phyloP scores from a whole-genome alignment of 2,888 invertebrate genomes.

The Strigamia transsilvanica region DNA sequence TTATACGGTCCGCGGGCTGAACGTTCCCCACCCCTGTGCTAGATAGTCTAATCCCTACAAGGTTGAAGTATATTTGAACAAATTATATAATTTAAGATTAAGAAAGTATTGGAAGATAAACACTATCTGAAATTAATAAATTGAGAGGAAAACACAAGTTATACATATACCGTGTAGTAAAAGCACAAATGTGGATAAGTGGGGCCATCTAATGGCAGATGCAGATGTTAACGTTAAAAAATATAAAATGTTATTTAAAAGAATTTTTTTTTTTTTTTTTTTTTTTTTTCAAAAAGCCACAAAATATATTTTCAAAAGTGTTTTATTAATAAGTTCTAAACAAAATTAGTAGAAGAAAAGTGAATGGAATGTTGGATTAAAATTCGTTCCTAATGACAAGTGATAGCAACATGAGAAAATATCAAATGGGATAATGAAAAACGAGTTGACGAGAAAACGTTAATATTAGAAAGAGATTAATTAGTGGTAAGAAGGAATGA shows the following conservation, averaged over 20 bases:
- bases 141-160: too few species aligned
- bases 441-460: constrained; percentile 48
- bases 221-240: not conserved
- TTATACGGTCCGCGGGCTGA: too few species aligned
- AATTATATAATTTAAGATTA: too few species aligned
- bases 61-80: too few species aligned
- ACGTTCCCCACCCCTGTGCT: too few species aligned
- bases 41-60: too few species aligned
- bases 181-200: too few species aligned
- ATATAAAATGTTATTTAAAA: not conserved
- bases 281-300: not conserved
- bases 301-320: constrained; percentile 24
- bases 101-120: too few species aligned
- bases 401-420: constrained; percentile 47
- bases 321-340: constrained; percentile 49
- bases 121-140: too few species aligned
- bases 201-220: not conserved
- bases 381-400: constrained; percentile 48
- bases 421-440: constrained; percentile 48
- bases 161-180: too few species aligned
- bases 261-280: too few species aligned
- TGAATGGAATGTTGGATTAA: constrained; percentile 49
- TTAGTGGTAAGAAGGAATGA: constrained; percentile 47
- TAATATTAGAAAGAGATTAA: constrained; percentile 47
- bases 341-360: constrained; percentile 49